Percentiles rank a stretch among this genome's conserved stretches.
Conservation (phyloP, 2,888 invertebrate species). For the Syrphus vitripennis region DNA sequence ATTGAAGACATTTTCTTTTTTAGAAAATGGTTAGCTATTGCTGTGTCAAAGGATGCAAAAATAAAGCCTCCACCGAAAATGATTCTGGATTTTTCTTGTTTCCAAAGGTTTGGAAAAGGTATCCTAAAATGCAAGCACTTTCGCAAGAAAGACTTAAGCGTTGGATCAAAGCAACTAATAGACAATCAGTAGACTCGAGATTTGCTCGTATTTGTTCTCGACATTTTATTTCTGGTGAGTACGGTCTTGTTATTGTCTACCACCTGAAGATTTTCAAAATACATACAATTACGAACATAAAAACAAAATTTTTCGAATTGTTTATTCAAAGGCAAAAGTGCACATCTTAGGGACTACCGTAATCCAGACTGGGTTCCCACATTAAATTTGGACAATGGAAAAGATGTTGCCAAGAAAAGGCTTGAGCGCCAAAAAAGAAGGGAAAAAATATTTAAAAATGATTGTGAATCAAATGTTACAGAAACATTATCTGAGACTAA, state of each 20-base stretch:
- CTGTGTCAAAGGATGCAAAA: not conserved
- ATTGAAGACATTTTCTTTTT: no score
- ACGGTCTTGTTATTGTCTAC: no score
- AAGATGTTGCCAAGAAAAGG: no score
- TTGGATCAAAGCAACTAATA: not conserved
- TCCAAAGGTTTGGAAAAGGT: not conserved
- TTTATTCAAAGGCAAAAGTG: not conserved
- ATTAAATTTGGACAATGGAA: not conserved
- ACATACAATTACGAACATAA: no score
- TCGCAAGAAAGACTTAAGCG: not conserved
- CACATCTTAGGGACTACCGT: not conserved
- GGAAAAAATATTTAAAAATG: not conserved
- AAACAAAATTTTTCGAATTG: not conserved
- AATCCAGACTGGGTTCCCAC: not conserved
- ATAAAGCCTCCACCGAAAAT: not conserved
- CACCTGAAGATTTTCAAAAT: no score
- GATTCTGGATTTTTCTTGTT: not conserved
- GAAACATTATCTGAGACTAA: no score
- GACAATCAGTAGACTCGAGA: not conserved
- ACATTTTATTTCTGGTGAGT: not conserved
- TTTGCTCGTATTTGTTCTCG: not conserved
- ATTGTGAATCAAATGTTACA: no score
- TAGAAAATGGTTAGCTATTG: not conserved
- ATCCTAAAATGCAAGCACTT: not conserved
- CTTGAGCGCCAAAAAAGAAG: not conserved